Evolutionary conservation across 1,140 invertebrate genomes (phyloP).

Genomic region (Megalopta genalis): DNA sequence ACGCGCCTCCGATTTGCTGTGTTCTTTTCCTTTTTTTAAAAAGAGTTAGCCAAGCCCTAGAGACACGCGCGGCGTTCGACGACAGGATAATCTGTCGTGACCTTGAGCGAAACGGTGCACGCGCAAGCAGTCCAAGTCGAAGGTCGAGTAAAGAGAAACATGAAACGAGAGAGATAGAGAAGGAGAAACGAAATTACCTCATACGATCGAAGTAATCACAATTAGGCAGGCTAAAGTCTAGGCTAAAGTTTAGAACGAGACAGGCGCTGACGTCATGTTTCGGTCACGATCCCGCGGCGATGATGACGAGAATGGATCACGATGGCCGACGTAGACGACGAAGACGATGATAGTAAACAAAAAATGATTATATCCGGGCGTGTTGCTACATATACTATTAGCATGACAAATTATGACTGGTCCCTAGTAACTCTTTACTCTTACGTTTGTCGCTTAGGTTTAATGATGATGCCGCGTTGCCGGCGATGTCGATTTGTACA

Average conservation of each 20-base stretch:
- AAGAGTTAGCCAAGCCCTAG: not conserved
- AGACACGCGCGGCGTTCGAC: not conserved
- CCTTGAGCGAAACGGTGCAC: no score
- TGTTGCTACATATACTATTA: slow-evolving; percentile 71
- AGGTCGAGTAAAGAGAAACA: no score
- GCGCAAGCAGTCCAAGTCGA: no score
- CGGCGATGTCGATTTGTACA: slow-evolving; percentile 69
- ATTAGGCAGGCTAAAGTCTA: slow-evolving; percentile 6
- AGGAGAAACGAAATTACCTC: slow-evolving; percentile 53
- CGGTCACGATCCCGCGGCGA: no score
- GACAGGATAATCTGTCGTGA: not conserved
- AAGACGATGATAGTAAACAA: slow-evolving; percentile 39
- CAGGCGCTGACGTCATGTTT: no score
- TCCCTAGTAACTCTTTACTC: slow-evolving; percentile 69
- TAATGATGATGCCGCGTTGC: slow-evolving; percentile 59
- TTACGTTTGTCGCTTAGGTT: slow-evolving; percentile 69
- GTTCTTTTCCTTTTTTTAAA: slow-evolving; percentile 2
- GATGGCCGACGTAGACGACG: slow-evolving; percentile 40
- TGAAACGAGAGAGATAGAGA: not conserved
- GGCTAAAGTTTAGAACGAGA: no score
- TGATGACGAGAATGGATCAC: slow-evolving; percentile 32
- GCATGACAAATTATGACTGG: slow-evolving; percentile 73
- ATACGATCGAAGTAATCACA: slow-evolving; percentile 53
- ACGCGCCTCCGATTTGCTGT: slow-evolving; percentile 21
- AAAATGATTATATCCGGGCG: slow-evolving; percentile 62